Percentiles rank a stretch among this genome's conserved stretches.
Conservation (phyloP, 1,140 invertebrate species). For the Chironomus tepperi region DNA sequence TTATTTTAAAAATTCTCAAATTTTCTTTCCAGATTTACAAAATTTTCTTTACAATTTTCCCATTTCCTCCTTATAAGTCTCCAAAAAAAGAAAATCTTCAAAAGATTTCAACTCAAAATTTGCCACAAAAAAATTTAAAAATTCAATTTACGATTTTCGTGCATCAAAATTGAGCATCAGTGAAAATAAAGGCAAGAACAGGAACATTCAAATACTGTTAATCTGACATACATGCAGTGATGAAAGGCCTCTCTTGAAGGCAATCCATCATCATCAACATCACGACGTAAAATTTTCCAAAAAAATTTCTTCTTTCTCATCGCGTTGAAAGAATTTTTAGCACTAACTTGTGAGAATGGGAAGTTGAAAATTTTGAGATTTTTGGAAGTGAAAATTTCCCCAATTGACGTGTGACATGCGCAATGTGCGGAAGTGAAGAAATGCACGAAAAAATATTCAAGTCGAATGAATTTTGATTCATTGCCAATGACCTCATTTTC, state of each 20-base stretch:
- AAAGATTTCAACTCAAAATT: too few species aligned
- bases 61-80: too few species aligned
- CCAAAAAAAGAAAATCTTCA: too few species aligned
- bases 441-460: neutral
- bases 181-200: neutral
- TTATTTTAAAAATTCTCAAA: too few species aligned
- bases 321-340: neutral
- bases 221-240: neutral
- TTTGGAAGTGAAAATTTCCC: neutral
- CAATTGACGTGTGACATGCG: neutral
- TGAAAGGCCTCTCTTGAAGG: neutral
- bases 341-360: neutral
- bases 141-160: neutral
- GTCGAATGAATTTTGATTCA: conserved; percentile 8
- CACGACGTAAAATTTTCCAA: neutral
- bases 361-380: neutral
- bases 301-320: neutral
- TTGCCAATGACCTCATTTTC: conserved; percentile 12
- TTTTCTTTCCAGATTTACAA: too few species aligned
- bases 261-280: neutral
- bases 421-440: neutral
- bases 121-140: neutral
- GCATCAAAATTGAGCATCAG: neutral
- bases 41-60: too few species aligned
- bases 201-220: neutral